A percentile compares a stretch with the other conserved stretches of the same genome.
Evolutionary conservation across 2,797 vertebrate genomes (phyloP).

Genomic region (Malacoraja senta): DNA sequence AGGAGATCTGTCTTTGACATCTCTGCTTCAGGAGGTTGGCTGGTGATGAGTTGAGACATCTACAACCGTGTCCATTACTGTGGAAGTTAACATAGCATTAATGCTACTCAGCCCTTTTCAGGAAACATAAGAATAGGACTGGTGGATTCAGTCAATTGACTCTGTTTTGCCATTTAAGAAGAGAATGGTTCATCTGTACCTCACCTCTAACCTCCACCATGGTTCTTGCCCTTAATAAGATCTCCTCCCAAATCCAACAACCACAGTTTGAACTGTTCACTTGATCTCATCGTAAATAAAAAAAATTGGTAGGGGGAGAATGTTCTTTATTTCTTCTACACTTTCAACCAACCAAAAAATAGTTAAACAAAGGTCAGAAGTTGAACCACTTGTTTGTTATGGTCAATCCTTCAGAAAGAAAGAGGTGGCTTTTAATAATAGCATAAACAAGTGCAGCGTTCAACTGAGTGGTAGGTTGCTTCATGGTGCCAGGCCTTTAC

Average conservation of each 20-base stretch:
- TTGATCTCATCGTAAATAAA: not conserved
- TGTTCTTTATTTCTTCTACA: not conserved
- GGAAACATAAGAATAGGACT: not conserved
- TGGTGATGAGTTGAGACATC: no score
- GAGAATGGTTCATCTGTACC: not conserved
- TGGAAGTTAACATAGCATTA: not conserved
- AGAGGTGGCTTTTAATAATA: not conserved
- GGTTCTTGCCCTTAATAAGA: not conserved
- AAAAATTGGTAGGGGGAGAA: not conserved
- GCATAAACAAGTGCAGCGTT: not conserved
- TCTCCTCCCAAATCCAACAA: not conserved
- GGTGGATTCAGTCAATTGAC: not conserved
- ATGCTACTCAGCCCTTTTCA: not conserved
- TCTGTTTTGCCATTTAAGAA: not conserved
- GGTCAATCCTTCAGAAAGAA: not conserved
- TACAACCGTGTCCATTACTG: not conserved
- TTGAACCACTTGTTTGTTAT: not conserved
- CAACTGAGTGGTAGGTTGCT: not conserved
- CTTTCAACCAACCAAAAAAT: not conserved
- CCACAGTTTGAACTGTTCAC: not conserved
- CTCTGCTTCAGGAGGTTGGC: not conserved
- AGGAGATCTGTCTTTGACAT: not conserved
- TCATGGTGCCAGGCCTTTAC: not conserved
- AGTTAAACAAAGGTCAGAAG: not conserved
- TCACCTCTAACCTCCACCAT: not conserved